phyloP scores from a whole-genome alignment of 2,797 vertebrate genomes.

The Chaenodraco wilsoni region DNA sequence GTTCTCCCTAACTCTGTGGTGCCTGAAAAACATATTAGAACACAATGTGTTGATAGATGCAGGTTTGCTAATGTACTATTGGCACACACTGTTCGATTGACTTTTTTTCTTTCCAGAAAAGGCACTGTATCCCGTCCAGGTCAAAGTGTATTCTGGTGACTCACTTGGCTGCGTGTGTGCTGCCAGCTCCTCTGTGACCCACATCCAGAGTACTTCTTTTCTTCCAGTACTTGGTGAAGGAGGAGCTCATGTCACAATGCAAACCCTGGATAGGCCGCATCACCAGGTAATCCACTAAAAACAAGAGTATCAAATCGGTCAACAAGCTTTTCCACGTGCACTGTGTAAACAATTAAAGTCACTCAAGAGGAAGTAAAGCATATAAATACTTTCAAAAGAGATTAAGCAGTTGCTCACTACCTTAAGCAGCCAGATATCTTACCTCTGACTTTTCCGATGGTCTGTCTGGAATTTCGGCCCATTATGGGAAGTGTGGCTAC shows the following conservation, averaged over 20 bases:
- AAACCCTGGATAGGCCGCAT: constrained; percentile 90
- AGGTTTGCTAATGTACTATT: too few relatives aligned
- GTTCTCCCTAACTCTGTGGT: constrained; percentile 95
- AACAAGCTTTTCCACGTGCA: background rate
- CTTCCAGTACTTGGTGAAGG: constrained; percentile 94
- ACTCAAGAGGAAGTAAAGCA: background rate
- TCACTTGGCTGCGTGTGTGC: constrained; percentile 92
- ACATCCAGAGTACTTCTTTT: constrained; percentile 92
- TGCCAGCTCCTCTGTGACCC: constrained; percentile 95
- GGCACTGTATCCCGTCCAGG: background rate
- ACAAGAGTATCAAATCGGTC: background rate
- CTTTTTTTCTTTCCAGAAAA: background rate
- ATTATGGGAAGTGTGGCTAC: constrained; percentile 94
- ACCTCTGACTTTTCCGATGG: constrained; percentile 98
- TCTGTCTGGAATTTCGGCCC: constrained; percentile 92
- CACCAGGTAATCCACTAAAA: constrained; percentile 94
- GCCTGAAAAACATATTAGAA: constrained; percentile 80
- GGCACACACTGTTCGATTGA: background rate
- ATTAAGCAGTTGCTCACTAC: too few relatives aligned
- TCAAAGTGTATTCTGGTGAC: constrained; percentile 43
- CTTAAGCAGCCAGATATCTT: background rate
- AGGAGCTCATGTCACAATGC: constrained; percentile 90
- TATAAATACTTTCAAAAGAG: background rate
- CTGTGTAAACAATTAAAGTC: background rate
- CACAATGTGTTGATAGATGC: background rate